Conservation (phyloP, 2,797 vertebrate genomes). For the Microcaecilia unicolor region DNA sequence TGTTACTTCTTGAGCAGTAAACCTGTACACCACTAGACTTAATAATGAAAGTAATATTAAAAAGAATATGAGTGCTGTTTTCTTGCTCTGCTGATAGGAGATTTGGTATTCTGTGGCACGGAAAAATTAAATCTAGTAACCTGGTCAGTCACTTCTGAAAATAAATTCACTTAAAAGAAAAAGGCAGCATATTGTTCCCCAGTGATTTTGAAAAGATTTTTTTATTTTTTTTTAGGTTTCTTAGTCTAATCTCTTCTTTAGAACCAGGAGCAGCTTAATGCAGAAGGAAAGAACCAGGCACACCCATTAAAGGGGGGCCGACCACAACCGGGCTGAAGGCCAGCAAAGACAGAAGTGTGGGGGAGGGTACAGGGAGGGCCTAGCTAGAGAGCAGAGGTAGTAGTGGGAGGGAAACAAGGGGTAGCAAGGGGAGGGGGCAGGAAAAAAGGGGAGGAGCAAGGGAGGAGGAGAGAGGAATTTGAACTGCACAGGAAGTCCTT, state of each 20-base stretch:
- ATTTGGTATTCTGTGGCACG: conserved; percentile 1
- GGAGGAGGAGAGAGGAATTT: too few species aligned
- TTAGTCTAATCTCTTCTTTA: conserved; percentile 8
- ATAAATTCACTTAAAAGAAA: conserved; percentile 21
- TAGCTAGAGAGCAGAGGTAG: too few species aligned
- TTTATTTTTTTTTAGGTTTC: conserved; percentile 3
- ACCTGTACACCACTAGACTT: neutral
- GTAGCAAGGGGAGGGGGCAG: too few species aligned
- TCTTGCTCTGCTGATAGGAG: conserved; percentile 9
- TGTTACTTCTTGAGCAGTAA: conserved; percentile 23
- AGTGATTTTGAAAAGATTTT: conserved; percentile 15
- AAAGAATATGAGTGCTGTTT: neutral
- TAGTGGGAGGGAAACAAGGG: too few species aligned
- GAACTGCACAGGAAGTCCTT: too few species aligned
- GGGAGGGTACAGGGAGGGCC: too few species aligned
- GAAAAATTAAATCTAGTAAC: conserved; percentile 17
- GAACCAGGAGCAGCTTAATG: conserved; percentile 1
- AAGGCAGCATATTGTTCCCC: conserved; percentile 17
- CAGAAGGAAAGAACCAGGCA: too few species aligned
- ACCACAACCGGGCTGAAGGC: too few species aligned
- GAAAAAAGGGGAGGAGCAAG: too few species aligned
- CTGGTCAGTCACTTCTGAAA: conserved; percentile 20
- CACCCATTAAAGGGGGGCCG: too few species aligned
- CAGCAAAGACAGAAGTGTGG: too few species aligned
- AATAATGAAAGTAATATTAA: conserved; percentile 18